Base-by-base conservation (phyloP, 2,113 vertebrate species). In the Podiceps cristatus region DNA sequence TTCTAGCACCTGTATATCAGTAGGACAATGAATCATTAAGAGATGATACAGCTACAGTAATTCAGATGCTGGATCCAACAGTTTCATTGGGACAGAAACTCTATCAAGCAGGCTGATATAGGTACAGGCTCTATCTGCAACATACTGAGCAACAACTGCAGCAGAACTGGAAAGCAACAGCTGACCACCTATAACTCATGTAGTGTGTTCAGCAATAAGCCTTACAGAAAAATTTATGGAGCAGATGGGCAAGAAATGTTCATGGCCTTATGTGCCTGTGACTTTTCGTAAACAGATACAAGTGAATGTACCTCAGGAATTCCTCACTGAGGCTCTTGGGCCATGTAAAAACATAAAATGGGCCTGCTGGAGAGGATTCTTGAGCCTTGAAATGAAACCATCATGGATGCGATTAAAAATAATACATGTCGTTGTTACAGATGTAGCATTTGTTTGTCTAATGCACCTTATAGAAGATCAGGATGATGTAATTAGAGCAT, bases 211-310 rank as follows among this genome's bases (percentile, higher is more conserved):
- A 60, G 68, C 88, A 88, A 40, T 76, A 63, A 93, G 81, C 75
- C 81, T 77, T 78, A 73, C 78, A 86, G 72, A 92, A 93, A 93
- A 91, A 87, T 67, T 69, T 90, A 96, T 90, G 80, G 91, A 92
- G 85, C 97, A 98, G 95, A 96, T 97, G 94, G 96, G 79, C 94
- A 90, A 90, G 79, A 93, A 92, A 88, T 87, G 94, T 82, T 98
- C 95, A 74, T 64, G 78, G 93, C 89, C 94, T 90, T 95, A 90
- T 67, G 94, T 92, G 91, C 88, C 85, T 90, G 81, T 4, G 29
- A 52, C 44, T 86, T 86, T 66, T 63, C 2, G 33, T 88, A 79
- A 91, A 82, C 88, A 95, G 77, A 56, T 68, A 80, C 29, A 80
- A 90, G 75, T 7, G 55, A 85, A 44, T 9, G 13, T 63, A 60